phyloP scores from a whole-genome alignment of 2,888 invertebrate species.

The Watsonalla cultraria region DNA sequence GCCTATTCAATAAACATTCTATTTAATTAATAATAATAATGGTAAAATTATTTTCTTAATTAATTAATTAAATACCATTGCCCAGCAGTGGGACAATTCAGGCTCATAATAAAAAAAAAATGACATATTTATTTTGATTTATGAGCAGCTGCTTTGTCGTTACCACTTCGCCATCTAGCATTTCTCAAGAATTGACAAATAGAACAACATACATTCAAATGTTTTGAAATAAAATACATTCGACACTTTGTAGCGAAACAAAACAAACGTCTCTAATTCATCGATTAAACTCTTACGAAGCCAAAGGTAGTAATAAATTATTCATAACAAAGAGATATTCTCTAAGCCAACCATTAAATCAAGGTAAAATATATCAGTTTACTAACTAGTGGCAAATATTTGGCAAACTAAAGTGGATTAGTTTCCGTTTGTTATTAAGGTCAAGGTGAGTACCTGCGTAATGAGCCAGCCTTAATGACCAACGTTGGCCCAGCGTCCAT shows the following conservation, averaged over 20 bases:
- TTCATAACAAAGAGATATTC: not conserved
- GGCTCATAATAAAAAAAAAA: no score
- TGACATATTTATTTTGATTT: no score
- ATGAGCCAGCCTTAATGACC: conserved; percentile 3
- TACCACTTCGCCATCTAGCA: no score
- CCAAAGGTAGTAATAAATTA: not conserved
- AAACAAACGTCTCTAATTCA: not conserved
- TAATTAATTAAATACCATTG: no score
- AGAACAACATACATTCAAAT: no score
- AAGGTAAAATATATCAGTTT: not conserved
- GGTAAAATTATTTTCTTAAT: no score
- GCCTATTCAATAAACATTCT: no score
- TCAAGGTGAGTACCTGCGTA: not conserved
- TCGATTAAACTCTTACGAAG: not conserved
- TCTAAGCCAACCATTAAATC: not conserved
- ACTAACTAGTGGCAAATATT: not conserved
- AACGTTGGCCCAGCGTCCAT: conserved; percentile 7
- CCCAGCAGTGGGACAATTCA: no score
- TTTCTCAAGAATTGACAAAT: no score
- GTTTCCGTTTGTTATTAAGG: not conserved
- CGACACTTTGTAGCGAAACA: not conserved
- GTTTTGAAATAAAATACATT: not conserved
- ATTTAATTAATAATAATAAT: no score
- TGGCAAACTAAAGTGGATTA: not conserved
- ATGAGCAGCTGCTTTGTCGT: no score